Base-by-base conservation (phyloP, 2,113 vertebrate genomes). In the Ranitomeya variabilis region DNA sequence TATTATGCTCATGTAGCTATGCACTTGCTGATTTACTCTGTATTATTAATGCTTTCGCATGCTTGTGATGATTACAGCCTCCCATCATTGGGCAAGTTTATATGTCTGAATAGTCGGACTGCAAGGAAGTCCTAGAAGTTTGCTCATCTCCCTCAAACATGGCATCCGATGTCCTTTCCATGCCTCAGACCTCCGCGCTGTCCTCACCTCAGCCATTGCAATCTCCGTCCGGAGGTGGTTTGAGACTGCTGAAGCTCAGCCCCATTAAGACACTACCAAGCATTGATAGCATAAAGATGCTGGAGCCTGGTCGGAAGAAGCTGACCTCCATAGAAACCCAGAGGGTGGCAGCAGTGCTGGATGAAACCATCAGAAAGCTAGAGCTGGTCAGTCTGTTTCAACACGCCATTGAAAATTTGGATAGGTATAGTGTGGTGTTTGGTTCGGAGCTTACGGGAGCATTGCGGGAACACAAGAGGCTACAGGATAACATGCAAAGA, bases 321-420 rank as follows among this genome's bases (percentile, higher is more conserved):
- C 90, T 93, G 11, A 91, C 90, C 54, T 95, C 94, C 26, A 77
- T 90, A 0, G 96, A 96, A 89, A 91, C 93, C 18, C 93, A 95
- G 87, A 90, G 90, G 66, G 94, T 96, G 87, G 86, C 94, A 71
- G 91, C 89, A 0, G 92, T 96, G 0, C 45, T 97, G 86, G 93
- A 96, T 2, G 95, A 94, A 84, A 94, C 95, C 81, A 95, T 96
- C 90, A 57, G 84, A 73, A 93, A 94, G 59, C 89, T 94, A 55
- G 93, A 95, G 89, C 54, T 94, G 52, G 93, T 92, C 80, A 92
- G 91, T 4, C 51, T 91, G 52, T 89, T 97, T 60, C 92, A 93
- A 0, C 14, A 90, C 0, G 0, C 92, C 6, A 71, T 91, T 0
- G 16, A 64, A 21, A 80, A 73, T 6, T 18, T 90, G 0, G 90